Percentiles rank a stretch among this genome's conserved stretches.
These are phyloP conservation scores for Leuctra nigra DNA, from an alignment of 2,888 invertebrate genomes.

Conservation along the genomic window DNA sequence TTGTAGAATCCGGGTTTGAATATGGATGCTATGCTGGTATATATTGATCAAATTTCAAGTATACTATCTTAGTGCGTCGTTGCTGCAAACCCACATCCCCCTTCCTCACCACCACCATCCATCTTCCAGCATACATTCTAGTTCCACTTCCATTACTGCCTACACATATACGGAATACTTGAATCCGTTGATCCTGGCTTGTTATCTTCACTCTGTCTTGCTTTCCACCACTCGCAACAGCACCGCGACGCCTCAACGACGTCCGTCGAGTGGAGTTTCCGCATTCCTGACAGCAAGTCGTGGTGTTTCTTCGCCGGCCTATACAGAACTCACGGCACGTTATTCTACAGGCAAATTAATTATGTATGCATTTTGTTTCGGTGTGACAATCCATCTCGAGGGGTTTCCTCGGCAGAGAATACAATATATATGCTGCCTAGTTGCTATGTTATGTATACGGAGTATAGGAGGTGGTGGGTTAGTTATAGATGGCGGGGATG, in stretches of 20 bases:
- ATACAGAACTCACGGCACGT: neutral
- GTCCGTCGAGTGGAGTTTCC: neutral
- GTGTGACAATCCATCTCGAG: slow-evolving; percentile 10
- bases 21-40: too few relatives aligned
- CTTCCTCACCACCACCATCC: too few relatives aligned
- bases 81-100: too few relatives aligned
- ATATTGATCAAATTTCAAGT: too few relatives aligned
- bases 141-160: too few relatives aligned
- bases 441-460: neutral
- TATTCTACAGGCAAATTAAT: slow-evolving; percentile 4
- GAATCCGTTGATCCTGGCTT: too few relatives aligned
- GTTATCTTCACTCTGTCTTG: too few relatives aligned
- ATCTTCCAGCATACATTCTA: too few relatives aligned
- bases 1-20: too few relatives aligned
- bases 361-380: slow-evolving; percentile 8
- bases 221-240: too few relatives aligned
- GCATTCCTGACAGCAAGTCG: neutral
- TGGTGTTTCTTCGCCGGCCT: neutral
- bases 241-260: neutral
- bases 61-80: too few relatives aligned
- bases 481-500: neutral
- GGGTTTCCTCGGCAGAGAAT: neutral
- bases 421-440: neutral
- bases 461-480: neutral
- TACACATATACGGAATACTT: too few relatives aligned